Evolutionary conservation across 2,797 vertebrate genomes (phyloP), one percentile per base, ranked within the genome.

Genomic region (Sarcoramphus papa): DNA sequence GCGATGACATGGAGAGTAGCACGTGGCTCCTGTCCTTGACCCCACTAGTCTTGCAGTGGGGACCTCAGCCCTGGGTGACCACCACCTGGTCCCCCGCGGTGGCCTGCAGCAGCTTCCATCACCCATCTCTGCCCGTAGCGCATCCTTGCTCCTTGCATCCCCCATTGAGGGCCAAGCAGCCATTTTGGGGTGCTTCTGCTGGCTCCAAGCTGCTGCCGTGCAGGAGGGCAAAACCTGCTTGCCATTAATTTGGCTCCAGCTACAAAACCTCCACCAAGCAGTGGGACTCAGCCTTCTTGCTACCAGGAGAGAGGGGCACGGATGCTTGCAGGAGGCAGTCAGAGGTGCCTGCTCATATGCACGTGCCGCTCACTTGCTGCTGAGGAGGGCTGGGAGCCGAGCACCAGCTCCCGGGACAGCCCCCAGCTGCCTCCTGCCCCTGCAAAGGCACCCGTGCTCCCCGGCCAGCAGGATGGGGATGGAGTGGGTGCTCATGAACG

Each of bases 61-160:
- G 22, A 68, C 10, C 4, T 24, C 60, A 89, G 50, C 41, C 33
- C 51, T 25, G 50, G 28, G 51, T 33, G 41, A 31, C 17, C 76
- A 74, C 41, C 15, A 8, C 10, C 18, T 14, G 15, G 9, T 64
- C 41, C 48, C 43, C 51, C 0, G 0, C 1, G 1, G 62, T 70
- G 48, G 31, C 64, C 67, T 33, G 65, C 8, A 27, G 53, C 56
- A 67, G 35, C 24, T 12, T 67, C 4, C 0, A 2, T 7, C 48
- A 25, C 7, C 10, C 3, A 6, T 3, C 4, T 84, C 54, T 20
- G 3, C n/a, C 5, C 0, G 4, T 4, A 37, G 35, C 77, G 41
- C 41, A 9, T 47, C 57, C 47, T 70, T 35, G 28, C 28, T 50
- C 48, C 76, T 63, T 80, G 25, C 53, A 48, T 33, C n/a, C 51